These are phyloP conservation scores for Dendrolimus kikuchii DNA, from an alignment of 1,140 invertebrate genomes.

Conservation along the genomic window DNA sequence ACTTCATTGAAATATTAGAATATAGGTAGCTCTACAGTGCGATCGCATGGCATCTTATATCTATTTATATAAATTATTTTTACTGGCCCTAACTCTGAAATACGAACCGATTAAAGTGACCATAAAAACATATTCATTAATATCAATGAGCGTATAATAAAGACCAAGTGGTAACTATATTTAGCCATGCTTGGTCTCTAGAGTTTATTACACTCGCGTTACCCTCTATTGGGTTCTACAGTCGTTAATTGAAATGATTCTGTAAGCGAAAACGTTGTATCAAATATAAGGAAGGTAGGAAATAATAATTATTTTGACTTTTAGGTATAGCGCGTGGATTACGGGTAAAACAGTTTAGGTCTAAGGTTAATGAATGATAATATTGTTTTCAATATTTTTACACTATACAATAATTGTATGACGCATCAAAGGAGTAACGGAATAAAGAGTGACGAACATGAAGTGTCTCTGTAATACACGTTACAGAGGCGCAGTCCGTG, in stretches of 20 bases:
- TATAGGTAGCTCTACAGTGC: too few relatives aligned
- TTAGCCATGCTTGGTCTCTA: slow-evolving; percentile 28
- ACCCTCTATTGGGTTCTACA: neutral
- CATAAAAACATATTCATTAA: slow-evolving; percentile 27
- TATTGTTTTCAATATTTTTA: too few relatives aligned
- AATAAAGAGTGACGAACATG: too few relatives aligned
- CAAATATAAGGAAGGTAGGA: neutral
- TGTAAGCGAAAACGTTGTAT: neutral
- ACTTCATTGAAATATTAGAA: neutral
- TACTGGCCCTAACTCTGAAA: neutral
- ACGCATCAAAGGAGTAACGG: too few relatives aligned
- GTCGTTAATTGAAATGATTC: slow-evolving; percentile 2
- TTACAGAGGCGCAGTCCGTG: too few relatives aligned
- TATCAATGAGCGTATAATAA: slow-evolving; percentile 26
- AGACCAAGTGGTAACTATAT: slow-evolving; percentile 32
- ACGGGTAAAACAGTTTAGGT: too few relatives aligned
- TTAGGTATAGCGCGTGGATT: too few relatives aligned
- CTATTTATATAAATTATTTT: too few relatives aligned
- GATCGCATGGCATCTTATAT: too few relatives aligned
- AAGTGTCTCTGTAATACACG: too few relatives aligned
- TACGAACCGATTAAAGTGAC: slow-evolving; percentile 4
- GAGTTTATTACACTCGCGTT: slow-evolving; percentile 15
- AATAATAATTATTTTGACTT: neutral
- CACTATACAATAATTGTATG: too few relatives aligned
- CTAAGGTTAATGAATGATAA: too few relatives aligned